Base-by-base conservation (phyloP, 2,797 vertebrate genomes). In the Alca torda region DNA sequence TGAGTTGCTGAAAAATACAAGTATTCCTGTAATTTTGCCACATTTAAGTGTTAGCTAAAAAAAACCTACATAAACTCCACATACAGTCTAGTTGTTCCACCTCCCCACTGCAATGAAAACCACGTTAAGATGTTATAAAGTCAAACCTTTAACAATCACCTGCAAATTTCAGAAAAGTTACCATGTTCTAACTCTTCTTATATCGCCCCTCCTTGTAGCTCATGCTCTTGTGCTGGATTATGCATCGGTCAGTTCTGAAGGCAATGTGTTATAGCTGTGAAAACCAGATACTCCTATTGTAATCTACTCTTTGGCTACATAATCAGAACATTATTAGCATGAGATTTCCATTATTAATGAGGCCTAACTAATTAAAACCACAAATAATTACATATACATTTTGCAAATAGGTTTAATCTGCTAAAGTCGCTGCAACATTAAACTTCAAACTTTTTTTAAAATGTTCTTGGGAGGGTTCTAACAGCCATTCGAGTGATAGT, bases 1-100 rank as follows among this genome's bases (percentile, higher is more conserved):
- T 90, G 61, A 78, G 26, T 65, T 61, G 76, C 76, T 90, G 67
- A 92, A 90, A 94, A 88, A 75, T 59, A 85, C 80, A 90, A 67
- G 30, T 72, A 64, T 72, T 67, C 39, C 60, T 63, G 60, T 26
- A 56, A 70, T 45, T 35, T 31, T 14, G 20, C 61, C 61, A 79
- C 57, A 63, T 59, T 72, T 57, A 89, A 63, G 68, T 45, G n/a
- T 28, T 26, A 72, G 24, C 53, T 83, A 77, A 81, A 63, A 63
- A 63, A 35, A 9, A 14, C 9, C 64, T 33, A 67, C 28, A 37
- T 56, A 67, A 43, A 11, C 63, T 70, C 20, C 39, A 74, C 33
- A 53, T 11, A 45, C 3, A 39, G 25, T 26, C 68, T 45, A 48
- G 39, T 54, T 28, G 54, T 50, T 86, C 54, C 18, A 63, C 56